Evolutionary conservation across 2,797 vertebrate genomes (phyloP), one percentile per base, ranked within the genome.

Genomic region (Hafferia zeledoni): DNA sequence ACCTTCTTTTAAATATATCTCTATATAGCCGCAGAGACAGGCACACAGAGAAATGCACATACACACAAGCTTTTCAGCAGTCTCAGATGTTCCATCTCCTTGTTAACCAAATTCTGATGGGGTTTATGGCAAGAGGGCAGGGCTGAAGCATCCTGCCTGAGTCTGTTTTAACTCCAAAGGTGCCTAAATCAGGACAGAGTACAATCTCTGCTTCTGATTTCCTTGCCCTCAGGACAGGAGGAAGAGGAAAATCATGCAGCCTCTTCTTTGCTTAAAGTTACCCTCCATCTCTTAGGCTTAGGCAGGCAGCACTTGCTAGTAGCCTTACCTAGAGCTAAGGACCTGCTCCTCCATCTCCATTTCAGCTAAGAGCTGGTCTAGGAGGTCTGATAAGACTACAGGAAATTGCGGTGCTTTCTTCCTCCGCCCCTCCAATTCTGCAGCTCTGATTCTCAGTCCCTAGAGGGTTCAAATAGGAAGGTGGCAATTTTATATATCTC

Each of bases 1-100:
- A 96, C 94, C 70, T 96, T 97, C 90, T 87, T 96, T 89, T 95
- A 97, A 94, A 88, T 83, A 74, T 88, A 93, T 93, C 81, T 93
- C 64, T 95, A 12, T 96, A 77, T 30, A 89, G 61, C 79, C 90
- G 75, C 43, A 9, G 28, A 89, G 78, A 83, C 52, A 67, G n/a
- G 25, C 78, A 50, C 1, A 5, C 60, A 52, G 4, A 94, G 88
- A 91, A 94, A 91, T 7, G 53, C 76, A 70, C 63, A 91, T 28
- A 61, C 44, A 89, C 83, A 71, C 43, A 71, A 64, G 82, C 4
- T 88, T 78, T 81, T 75, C 84, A 59, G 84, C 31, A 60, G 31
- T 69, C 83, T 94, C 81, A 61, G 49, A 75, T 3, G 13, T 37
- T 89, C 49, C 71, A 80, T 56, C 17, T 87, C 56, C 84, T 89